A percentile compares a stretch with the other conserved stretches of the same genome.
These are phyloP conservation scores for Dicrostonyx torquatus DNA, from an alignment of 2,797 vertebrate species.

Conservation along the genomic window DNA sequence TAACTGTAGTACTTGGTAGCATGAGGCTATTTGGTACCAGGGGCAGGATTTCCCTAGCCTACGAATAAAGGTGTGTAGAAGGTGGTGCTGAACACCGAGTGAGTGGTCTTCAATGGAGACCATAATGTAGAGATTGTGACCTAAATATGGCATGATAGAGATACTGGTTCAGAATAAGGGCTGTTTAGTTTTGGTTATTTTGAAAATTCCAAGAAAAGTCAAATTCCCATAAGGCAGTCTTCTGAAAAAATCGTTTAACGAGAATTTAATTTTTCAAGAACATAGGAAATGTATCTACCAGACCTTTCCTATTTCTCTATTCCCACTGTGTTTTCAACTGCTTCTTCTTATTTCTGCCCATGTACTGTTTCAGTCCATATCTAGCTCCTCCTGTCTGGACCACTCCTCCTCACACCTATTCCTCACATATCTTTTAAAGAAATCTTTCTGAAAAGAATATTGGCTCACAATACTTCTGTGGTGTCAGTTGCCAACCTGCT, in stretches of 20 bases:
- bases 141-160: not conserved
- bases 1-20: not conserved
- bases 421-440: not conserved
- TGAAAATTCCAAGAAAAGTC: conserved; percentile 1
- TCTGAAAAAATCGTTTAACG: not conserved
- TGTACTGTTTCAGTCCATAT: not conserved
- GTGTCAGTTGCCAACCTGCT: not conserved
- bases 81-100: not conserved
- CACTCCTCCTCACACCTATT: not conserved
- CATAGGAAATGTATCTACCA: not conserved
- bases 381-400: not conserved
- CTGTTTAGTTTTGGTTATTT: conserved; percentile 16
- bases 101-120: not conserved
- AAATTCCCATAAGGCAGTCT: not conserved
- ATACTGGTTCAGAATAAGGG: not conserved
- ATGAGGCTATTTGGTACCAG: not conserved
- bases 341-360: not conserved
- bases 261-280: not conserved
- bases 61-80: not conserved
- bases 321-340: not conserved
- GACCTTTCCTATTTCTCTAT: not conserved
- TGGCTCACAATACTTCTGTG: not conserved
- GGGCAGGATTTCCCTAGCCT: not conserved
- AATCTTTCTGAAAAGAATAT: conserved; percentile 12
- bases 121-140: fast-evolving